Conservation (phyloP, 2,888 invertebrate species). For the Tinea semifulvella region DNA sequence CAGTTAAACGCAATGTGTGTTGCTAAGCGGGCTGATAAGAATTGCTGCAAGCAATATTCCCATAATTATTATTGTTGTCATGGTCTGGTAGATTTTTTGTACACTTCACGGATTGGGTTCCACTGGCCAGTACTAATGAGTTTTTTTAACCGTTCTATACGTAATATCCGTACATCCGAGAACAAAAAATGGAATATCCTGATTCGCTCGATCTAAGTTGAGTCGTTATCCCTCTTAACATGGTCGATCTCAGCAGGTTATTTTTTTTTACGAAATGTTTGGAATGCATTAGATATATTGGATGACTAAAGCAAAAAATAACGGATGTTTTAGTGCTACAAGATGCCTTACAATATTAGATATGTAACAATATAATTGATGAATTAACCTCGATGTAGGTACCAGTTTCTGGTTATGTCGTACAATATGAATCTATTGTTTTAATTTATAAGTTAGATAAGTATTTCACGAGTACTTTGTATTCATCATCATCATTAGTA, state of each 20-base stretch:
- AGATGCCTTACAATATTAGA: too few relatives aligned
- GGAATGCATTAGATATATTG: too few relatives aligned
- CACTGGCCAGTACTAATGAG: conserved; percentile 2
- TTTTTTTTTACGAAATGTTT: too few relatives aligned
- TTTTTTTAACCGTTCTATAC: conserved; percentile 3
- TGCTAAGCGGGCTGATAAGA: neutral
- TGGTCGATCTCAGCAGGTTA: too few relatives aligned
- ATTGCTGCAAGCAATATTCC: neutral
- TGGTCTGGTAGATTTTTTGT: conserved; percentile 6
- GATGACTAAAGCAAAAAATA: too few relatives aligned
- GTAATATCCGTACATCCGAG: conserved; percentile 6
- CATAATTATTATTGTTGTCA: conserved; percentile 1
- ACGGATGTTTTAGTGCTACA: too few relatives aligned
- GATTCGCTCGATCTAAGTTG: too few relatives aligned
- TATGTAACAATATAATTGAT: neutral
- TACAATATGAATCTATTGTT: conserved; percentile 4
- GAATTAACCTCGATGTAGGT: neutral
- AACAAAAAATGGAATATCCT: too few relatives aligned
- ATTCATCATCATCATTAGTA: conserved; percentile 2
- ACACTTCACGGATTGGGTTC: conserved; percentile 5
- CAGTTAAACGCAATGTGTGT: neutral
- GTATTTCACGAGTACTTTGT: neutral
- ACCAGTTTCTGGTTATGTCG: neutral
- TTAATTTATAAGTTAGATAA: neutral
- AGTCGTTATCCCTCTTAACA: too few relatives aligned